A percentile compares a stretch with the other conserved stretches of the same genome.
Evolutionary conservation across 2,113 vertebrate species (phyloP).

Genomic region (Charadrius vociferus): DNA sequence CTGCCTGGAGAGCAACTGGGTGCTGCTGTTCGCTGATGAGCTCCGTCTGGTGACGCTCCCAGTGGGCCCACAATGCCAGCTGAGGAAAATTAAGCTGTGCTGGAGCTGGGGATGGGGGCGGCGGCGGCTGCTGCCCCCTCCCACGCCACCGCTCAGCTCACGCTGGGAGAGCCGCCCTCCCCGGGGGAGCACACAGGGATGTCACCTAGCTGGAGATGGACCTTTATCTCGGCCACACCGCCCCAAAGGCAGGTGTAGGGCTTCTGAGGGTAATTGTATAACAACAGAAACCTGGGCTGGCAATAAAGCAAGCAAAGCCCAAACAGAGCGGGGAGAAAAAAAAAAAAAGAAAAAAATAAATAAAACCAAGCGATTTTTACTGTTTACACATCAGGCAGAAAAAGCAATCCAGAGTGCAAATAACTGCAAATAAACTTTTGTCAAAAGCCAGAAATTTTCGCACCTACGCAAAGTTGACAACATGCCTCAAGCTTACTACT

Average conservation of each 20-base stretch:
- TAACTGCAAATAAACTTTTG: conserved; percentile 26
- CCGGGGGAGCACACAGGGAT: accelerated
- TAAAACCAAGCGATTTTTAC: accelerated
- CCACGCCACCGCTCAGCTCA: accelerated
- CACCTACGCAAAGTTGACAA: neutral
- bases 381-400: neutral
- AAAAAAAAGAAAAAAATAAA: too few species aligned
- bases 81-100: neutral
- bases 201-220: accelerated
- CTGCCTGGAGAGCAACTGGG: neutral
- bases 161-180: neutral
- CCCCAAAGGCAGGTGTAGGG: neutral
- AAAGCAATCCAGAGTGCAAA: conserved; percentile 1
- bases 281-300: neutral
- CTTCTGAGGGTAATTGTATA: accelerated
- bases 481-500: neutral
- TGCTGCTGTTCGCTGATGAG: neutral
- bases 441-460: neutral
- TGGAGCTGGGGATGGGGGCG: neutral
- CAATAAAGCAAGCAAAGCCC: neutral
- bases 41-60: neutral
- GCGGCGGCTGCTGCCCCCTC: neutral
- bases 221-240: accelerated
- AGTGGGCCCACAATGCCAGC: neutral
- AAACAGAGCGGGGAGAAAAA: accelerated